Base-by-base conservation (phyloP, 2,888 invertebrate genomes). In the Balanococcus diminutus region DNA sequence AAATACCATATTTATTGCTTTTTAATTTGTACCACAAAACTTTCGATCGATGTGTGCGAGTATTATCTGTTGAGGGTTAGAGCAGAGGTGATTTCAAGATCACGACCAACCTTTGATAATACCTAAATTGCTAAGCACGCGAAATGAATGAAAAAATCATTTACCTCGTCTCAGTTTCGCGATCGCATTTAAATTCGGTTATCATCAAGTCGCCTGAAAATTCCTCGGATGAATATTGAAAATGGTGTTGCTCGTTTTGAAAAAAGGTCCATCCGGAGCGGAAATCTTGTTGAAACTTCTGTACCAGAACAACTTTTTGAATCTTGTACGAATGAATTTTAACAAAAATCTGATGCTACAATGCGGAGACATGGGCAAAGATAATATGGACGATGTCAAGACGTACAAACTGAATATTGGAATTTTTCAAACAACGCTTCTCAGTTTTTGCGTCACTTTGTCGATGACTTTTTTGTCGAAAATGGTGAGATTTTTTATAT, bases 351-450 rank as follows among this genome's bases (percentile, higher is more conserved):
- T 85, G 46, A 46, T 39, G n/a, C 31, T 85, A 42, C 85, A 85
- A 42, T 79, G 39, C 51, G 85, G 85, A 42, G 22, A 75, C 39
- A 31, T 42, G 9, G 19, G 5, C 31, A 28, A 79, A 42, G 46
- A 32, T 19, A 75, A 46, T 28, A 31, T 72, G 72, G 19, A 79
- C 46, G 79, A 85, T 11, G 79, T 85, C 6, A 85, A 85, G 79
- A 85, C 75, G n/a, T 51, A 79, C 51, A 79, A 85, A 51, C 19
- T 85, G 85, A 72, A 85, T 19, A 51, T 85, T 42, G 85, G 85
- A 85, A 46, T 85, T 6, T 31, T 85, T 31, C 85, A 85, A 51
- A 75, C 72, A 0, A 85, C 85, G n/a, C 42, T 85, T 51, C 31
- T 85, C 25, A 85, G 42, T 28, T 85, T 85, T 79, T 85, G 85